Percentiles rank a stretch among this genome's conserved stretches.
Evolutionary conservation across 2,888 invertebrate genomes (phyloP).

Genomic region (Sympetrum striolatum): DNA sequence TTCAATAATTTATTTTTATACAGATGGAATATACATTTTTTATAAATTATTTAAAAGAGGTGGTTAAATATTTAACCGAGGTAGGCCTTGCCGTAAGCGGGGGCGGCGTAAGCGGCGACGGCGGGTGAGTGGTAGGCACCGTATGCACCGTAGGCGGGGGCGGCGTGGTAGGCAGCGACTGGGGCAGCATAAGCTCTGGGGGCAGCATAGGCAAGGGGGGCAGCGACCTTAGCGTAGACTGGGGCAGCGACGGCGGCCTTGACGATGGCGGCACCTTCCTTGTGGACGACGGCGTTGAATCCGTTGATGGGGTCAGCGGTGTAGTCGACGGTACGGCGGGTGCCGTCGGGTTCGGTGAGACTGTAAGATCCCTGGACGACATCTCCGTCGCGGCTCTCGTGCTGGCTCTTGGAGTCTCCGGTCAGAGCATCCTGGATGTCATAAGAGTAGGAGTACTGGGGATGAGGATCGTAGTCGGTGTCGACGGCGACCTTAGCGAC

Average conservation of each 20-base stretch:
- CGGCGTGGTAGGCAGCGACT: slow-evolving; percentile 49
- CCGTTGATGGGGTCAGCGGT: slow-evolving; percentile 47
- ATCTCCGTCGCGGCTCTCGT: slow-evolving; percentile 45
- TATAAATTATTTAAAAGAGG: not conserved
- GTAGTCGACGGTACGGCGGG: slow-evolving; percentile 46
- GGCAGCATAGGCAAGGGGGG: slow-evolving; percentile 46
- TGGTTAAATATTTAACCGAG: slow-evolving; percentile 13
- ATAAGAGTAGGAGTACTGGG: slow-evolving; percentile 46
- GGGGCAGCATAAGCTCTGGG: slow-evolving; percentile 25
- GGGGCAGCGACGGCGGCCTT: slow-evolving; percentile 11
- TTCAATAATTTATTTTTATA: not conserved
- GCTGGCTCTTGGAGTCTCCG: slow-evolving; percentile 46
- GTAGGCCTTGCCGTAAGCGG: slow-evolving; percentile 18
- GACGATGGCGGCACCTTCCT: slow-evolving; percentile 32
- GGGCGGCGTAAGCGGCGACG: not conserved
- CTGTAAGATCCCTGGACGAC: slow-evolving; percentile 45
- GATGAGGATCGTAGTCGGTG: slow-evolving; percentile 46
- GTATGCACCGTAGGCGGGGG: not conserved
- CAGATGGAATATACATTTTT: not conserved
- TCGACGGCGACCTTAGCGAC: slow-evolving; percentile 40
- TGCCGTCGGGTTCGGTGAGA: slow-evolving; percentile 45
- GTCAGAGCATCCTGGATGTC: slow-evolving; percentile 46
- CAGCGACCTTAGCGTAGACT: too few species aligned
- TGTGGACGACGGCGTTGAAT: slow-evolving; percentile 47
- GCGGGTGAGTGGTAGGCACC: not conserved